These are phyloP conservation scores for Channa argus DNA, from an alignment of 2,113 vertebrate genomes.

Conservation along the genomic window DNA sequence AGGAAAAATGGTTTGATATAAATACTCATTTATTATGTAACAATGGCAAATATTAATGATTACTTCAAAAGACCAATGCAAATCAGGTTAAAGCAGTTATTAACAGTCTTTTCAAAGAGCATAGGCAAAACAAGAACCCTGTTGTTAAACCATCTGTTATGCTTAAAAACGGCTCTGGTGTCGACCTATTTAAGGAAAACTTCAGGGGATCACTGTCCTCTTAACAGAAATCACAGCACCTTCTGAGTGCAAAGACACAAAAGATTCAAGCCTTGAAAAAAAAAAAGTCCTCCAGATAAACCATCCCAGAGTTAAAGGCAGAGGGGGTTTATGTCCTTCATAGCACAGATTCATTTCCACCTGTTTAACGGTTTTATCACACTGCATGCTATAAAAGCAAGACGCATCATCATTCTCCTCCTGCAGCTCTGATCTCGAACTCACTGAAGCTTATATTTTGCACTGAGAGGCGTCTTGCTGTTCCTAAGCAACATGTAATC, in stretches of 20 bases:
- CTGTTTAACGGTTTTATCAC: conserved; percentile 8
- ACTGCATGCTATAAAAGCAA: conserved; percentile 21
- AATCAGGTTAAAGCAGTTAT: background rate
- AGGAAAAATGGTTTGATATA: too few species aligned
- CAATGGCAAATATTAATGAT: too few species aligned
- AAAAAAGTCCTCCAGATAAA: background rate
- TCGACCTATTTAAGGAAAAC: too few species aligned
- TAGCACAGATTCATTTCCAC: background rate
- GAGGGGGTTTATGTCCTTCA: background rate
- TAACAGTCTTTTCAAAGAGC: background rate
- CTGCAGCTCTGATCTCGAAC: conserved; percentile 50
- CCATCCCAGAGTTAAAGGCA: background rate
- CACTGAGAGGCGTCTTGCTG: conserved; percentile 72
- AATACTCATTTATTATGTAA: too few species aligned
- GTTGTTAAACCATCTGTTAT: too few species aligned
- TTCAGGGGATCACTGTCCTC: background rate
- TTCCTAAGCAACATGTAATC: conserved; percentile 66
- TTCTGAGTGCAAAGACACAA: too few species aligned
- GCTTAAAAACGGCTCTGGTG: too few species aligned
- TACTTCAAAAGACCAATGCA: too few species aligned
- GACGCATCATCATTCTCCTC: conserved; percentile 29
- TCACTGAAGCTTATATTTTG: conserved; percentile 37
- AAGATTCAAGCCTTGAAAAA: too few species aligned
- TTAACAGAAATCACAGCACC: background rate
- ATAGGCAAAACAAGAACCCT: background rate